Conservation (phyloP, 92 coral and sea anemone species). For the Phenganax marumi region DNA sequence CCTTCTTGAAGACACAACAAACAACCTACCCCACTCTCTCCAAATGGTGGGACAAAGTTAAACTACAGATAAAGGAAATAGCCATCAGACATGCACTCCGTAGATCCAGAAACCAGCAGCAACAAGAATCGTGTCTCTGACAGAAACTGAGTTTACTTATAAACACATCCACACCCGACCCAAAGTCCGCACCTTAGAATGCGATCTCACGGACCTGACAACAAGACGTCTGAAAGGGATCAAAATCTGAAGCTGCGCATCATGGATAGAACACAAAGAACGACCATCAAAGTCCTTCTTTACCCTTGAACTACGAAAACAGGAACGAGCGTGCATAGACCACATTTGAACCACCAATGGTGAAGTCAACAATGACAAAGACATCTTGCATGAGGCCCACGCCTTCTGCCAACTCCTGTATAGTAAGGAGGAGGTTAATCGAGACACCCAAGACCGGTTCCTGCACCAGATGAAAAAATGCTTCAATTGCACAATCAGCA, state of each 20-base stretch:
- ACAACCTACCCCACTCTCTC: not conserved
- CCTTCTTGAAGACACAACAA: no score
- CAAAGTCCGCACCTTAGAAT: no score
- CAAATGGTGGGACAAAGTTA: conserved; percentile 60
- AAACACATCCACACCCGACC: no score
- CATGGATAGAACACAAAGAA: conserved; percentile 35
- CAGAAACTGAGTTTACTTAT: not conserved
- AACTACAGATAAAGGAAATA: conserved; percentile 15
- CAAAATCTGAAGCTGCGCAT: conserved; percentile 11
- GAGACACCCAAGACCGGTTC: not conserved
- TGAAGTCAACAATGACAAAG: not conserved
- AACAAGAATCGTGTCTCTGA: not conserved
- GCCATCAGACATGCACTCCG: not conserved
- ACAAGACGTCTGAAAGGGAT: not conserved
- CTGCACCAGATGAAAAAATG: not conserved
- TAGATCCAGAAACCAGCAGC: not conserved
- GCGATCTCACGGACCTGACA: no score
- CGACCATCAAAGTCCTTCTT: conserved; percentile 32
- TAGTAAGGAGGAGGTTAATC: not conserved
- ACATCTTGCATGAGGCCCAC: not conserved
- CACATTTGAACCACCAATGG: no score
- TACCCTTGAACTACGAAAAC: not conserved
- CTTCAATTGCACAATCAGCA: no score
- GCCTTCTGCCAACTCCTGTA: conserved; percentile 1
- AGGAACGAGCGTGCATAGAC: not conserved